Evolutionary conservation across 2,797 vertebrate species (phyloP), one percentile per base, ranked within the genome.

Genomic region (Manis pentadactyla): DNA sequence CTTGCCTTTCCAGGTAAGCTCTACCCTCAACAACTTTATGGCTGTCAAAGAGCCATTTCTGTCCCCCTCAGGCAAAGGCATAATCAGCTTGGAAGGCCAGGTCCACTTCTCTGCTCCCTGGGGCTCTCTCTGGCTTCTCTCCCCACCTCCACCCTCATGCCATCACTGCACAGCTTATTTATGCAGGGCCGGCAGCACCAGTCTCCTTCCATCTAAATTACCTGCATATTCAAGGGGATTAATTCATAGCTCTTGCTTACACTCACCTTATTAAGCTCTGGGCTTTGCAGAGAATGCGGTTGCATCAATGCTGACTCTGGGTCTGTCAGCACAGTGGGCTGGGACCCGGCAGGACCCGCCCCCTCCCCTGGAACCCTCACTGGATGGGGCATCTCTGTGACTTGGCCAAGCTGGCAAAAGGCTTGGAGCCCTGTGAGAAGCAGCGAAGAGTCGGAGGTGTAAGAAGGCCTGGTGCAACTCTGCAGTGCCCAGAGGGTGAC

Each of bases 161-260:
- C 27, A 31, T 2, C 27, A 6, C 19, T 57, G 27, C 31, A 29
- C 25, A 55, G 0, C 29, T 95, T 93, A 93, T 96, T 97, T 92
- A 85, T 78, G 75, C 77, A 75, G 25, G 29, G 51, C 91, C 71
- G 49, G 61, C 3, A 64, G 59, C 84, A 63, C 57, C 91, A 61
- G 93, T 87, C 88, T 95, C 83, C 83, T 82, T 91, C 87, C 31
- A 51, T 94, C 85, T 85, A 90, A 83, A 95, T 90, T 69, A 87
- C 75, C 87, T 87, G 75, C 63, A 37, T 49, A 25, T 90, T 89
- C 89, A 59, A 34, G 37, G 7, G 46, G 14, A 49, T 89, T 25
- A 78, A 37, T 71, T 64, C 75, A 25, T 7, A n/a, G 92, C 27
- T 77, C 61, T 25, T 37, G 29, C 75, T 37, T 34, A 23, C 75